Evolutionary conservation across 2,113 vertebrate species (phyloP).

Genomic region (Anguilla rostrata): DNA sequence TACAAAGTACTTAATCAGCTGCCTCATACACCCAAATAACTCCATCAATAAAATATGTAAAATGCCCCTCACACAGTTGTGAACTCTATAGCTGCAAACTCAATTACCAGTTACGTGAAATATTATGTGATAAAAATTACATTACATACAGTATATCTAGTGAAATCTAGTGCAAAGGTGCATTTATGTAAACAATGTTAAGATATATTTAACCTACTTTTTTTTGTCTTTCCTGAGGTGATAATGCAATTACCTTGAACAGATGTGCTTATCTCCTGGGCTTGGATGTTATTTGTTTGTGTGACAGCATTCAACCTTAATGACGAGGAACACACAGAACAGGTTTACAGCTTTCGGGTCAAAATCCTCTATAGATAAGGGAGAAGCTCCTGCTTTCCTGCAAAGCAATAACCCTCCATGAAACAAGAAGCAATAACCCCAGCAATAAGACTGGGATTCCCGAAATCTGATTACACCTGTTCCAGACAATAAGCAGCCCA

Average conservation of each 20-base stretch:
- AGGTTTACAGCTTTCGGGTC: not conserved
- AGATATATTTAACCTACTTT: not conserved
- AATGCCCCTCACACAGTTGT: not conserved
- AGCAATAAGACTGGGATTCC: slow-evolving; percentile 17
- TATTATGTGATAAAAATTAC: not conserved
- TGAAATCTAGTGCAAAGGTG: not conserved
- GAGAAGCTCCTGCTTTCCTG: not conserved
- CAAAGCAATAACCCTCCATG: slow-evolving; percentile 21
- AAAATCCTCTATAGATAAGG: slow-evolving; percentile 13
- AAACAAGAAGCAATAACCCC: slow-evolving; percentile 23
- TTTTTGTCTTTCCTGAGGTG: not conserved
- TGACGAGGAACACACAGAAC: not conserved
- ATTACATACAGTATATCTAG: not conserved
- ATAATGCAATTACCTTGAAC: slow-evolving; percentile 11
- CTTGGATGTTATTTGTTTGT: slow-evolving; percentile 1
- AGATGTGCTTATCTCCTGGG: not conserved
- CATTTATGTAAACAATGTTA: slow-evolving; percentile 10
- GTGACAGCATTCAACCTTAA: not conserved
- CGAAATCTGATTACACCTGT: slow-evolving; percentile 28
- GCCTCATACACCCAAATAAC: not conserved
- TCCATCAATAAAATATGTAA: not conserved
- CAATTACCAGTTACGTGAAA: not conserved
- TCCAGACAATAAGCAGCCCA: slow-evolving; percentile 3
- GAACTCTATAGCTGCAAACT: not conserved
- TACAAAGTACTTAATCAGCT: not conserved